Percentiles rank a stretch among this genome's conserved stretches.
These are phyloP conservation scores for Buphagus erythrorhynchus DNA, from an alignment of 2,797 vertebrate genomes.

Conservation along the genomic window DNA sequence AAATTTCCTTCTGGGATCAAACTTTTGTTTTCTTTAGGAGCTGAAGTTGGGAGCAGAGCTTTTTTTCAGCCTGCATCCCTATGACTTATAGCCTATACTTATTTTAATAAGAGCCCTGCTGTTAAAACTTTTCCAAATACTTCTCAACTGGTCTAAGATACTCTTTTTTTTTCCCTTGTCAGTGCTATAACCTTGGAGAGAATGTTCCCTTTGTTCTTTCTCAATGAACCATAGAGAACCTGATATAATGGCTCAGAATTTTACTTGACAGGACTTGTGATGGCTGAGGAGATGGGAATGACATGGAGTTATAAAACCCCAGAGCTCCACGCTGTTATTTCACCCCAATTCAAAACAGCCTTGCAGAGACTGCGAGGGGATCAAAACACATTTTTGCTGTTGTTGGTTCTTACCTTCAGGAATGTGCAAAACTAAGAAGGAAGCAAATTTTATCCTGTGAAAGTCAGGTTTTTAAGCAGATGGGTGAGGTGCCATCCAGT, in stretches of 20 bases:
- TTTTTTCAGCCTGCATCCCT: not conserved
- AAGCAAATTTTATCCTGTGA: not conserved
- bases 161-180: not conserved
- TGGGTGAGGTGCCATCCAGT: not conserved
- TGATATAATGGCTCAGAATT: conserved; percentile 42
- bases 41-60: not conserved
- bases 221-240: conserved; percentile 58
- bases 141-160: conserved; percentile 6
- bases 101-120: conserved; percentile 52
- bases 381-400: not conserved
- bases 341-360: not conserved
- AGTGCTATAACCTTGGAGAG: conserved; percentile 38
- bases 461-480: not conserved
- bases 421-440: not conserved
- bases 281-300: conserved; percentile 2
- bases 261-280: conserved; percentile 38
- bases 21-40: conserved; percentile 37
- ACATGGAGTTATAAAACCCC: not conserved
- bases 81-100: conserved; percentile 36
- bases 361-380: not conserved
- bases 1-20: not conserved
- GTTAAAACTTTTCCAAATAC: conserved; percentile 41
- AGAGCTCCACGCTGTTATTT: not conserved
- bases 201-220: conserved; percentile 66
- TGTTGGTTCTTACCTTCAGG: not conserved